A percentile compares a stretch with the other conserved stretches of the same genome.
Evolutionary conservation across 2,113 vertebrate species (phyloP).

Genomic region (Sapajus apella): DNA sequence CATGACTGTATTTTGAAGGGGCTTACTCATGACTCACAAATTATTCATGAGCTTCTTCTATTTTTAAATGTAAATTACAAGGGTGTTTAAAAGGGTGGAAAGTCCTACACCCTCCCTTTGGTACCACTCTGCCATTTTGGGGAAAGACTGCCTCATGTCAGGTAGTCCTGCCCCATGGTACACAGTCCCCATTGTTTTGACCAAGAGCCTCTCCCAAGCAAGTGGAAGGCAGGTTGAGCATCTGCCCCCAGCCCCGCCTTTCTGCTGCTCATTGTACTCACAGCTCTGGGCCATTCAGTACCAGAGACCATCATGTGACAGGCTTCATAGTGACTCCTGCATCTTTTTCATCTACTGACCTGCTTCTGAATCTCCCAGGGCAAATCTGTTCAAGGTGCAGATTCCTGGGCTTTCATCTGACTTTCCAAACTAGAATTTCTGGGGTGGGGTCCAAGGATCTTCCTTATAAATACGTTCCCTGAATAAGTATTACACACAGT

Average conservation of each 20-base stretch:
- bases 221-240: not conserved
- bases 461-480: not conserved
- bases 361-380: not conserved
- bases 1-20: conserved; percentile 74
- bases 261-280: not conserved
- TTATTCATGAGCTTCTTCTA: conserved; percentile 74
- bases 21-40: conserved; percentile 70
- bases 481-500: not conserved
- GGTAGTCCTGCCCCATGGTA: not conserved
- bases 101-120: not conserved
- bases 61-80: conserved; percentile 75
- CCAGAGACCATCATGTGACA: not conserved
- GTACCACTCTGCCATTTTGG: conserved; percentile 33
- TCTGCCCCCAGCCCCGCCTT: not conserved
- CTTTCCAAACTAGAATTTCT: not conserved
- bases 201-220: not conserved
- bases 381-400: not conserved
- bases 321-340: not conserved
- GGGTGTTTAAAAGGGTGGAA: conserved; percentile 60
- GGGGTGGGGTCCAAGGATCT: too few relatives aligned
- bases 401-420: not conserved
- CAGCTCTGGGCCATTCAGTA: not conserved
- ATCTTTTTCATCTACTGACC: too few relatives aligned
- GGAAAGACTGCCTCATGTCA: not conserved
- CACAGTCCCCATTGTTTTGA: too few relatives aligned